phyloP scores from a whole-genome alignment of 1,140 invertebrate genomes.

The Cataglyphis hispanica region DNA sequence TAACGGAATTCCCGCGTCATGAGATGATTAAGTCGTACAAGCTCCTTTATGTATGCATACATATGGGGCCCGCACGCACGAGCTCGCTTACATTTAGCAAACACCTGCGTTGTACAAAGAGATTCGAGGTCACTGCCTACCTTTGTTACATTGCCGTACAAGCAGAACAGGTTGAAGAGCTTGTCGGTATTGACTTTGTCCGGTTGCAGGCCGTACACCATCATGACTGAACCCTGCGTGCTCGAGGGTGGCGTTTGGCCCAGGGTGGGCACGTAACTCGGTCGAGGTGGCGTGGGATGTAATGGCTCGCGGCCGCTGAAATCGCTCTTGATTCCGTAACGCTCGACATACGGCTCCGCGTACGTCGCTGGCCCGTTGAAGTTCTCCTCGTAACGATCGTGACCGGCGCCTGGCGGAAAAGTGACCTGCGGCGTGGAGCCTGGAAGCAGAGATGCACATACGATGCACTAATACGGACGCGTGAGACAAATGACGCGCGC shows the following conservation, averaged over 20 bases:
- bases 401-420: constrained; percentile 82
- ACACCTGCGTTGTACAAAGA: neutral
- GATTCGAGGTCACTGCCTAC: constrained; percentile 85
- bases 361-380: constrained; percentile 86
- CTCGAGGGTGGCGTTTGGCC: constrained; percentile 84
- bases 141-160: constrained; percentile 99
- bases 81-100: too few species aligned
- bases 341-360: constrained; percentile 86
- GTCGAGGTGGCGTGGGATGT: constrained; percentile 85
- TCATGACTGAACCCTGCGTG: constrained; percentile 95
- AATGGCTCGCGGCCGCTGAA: constrained; percentile 85
- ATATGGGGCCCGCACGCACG: too few species aligned
- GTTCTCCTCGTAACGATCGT: constrained; percentile 86
- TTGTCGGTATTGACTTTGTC: constrained; percentile 98
- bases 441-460: constrained; percentile 46
- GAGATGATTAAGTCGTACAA: constrained; percentile 31
- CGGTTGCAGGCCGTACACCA: constrained; percentile 98
- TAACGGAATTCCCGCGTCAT: neutral
- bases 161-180: constrained; percentile 99
- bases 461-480: neutral
- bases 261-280: constrained; percentile 85
- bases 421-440: constrained; percentile 83
- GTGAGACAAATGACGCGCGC: constrained; percentile 16
- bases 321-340: constrained; percentile 85
- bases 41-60: neutral